These are phyloP conservation scores for Triplophysa dalaica DNA, from an alignment of 2,113 vertebrate genomes.

Conservation along the genomic window DNA sequence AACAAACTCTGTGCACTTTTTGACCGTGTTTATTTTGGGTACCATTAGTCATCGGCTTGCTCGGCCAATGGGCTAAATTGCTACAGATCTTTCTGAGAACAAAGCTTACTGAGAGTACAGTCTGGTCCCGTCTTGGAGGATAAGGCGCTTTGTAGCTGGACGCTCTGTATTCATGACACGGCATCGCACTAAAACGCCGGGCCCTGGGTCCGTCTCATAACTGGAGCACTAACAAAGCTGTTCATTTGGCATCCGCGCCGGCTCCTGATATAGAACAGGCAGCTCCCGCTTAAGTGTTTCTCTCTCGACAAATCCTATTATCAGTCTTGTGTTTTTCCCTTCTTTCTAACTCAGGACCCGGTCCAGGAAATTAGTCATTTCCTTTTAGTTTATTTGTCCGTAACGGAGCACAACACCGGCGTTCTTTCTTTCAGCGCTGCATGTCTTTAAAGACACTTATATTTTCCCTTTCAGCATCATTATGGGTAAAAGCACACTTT, in stretches of 20 bases:
- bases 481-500: background rate
- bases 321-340: constrained; percentile 47
- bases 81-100: background rate
- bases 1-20: background rate
- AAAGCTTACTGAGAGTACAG: constrained; percentile 26
- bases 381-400: constrained; percentile 48
- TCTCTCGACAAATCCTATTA: constrained; percentile 50
- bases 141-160: constrained; percentile 25
- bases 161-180: constrained; percentile 48
- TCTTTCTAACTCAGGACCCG: constrained; percentile 36
- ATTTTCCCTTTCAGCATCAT: constrained; percentile 1
- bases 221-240: constrained; percentile 54
- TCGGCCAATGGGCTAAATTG: background rate
- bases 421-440: constrained; percentile 10
- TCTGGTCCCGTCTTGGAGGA: constrained; percentile 12
- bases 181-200: constrained; percentile 36
- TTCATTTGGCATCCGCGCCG: constrained; percentile 48
- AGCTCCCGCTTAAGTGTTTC: constrained; percentile 35
- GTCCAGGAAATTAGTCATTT: constrained; percentile 54
- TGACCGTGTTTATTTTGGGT: constrained; percentile 1
- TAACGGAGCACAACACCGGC: constrained; percentile 24
- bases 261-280: constrained; percentile 47
- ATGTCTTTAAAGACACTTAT: background rate
- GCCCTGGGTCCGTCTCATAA: constrained; percentile 44
- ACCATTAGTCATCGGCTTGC: constrained; percentile 17